phyloP scores from a whole-genome alignment of 92 coral and sea anemone genomes.

The Epizoanthus ramosus region DNA sequence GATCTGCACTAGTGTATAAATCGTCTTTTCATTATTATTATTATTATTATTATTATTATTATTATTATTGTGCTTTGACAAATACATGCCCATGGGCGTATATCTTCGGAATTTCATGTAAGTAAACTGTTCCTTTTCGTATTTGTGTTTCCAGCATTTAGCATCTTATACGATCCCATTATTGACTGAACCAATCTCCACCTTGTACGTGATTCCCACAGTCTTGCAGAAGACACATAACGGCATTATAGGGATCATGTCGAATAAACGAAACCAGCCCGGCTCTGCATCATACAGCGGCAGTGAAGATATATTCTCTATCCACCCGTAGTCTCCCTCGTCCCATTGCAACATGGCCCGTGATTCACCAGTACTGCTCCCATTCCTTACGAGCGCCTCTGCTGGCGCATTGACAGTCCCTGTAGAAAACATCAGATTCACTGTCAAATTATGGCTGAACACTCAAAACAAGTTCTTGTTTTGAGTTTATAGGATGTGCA shows the following conservation, averaged over 20 bases:
- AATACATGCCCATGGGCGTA: too few relatives aligned
- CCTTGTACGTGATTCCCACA: constrained; percentile 64
- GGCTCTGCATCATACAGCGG: constrained; percentile 41
- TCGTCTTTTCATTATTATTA: too few relatives aligned
- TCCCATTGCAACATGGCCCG: constrained; percentile 2
- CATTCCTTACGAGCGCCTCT: not conserved
- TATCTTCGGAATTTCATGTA: too few relatives aligned
- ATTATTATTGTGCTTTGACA: too few relatives aligned
- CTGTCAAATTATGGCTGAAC: too few relatives aligned
- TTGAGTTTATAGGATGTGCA: too few relatives aligned
- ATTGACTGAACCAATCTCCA: not conserved
- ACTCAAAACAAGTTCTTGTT: too few relatives aligned
- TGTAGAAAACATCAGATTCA: too few relatives aligned
- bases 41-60: too few relatives aligned
- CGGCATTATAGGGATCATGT: constrained; percentile 71
- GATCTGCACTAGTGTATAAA: not conserved
- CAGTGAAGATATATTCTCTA: constrained; percentile 50
- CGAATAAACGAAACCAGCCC: constrained; percentile 74
- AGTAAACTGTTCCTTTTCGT: too few relatives aligned
- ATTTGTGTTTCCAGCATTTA: not conserved
- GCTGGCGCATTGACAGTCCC: not conserved
- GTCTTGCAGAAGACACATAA: constrained; percentile 65
- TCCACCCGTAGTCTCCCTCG: constrained; percentile 61
- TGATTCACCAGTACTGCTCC: not conserved
- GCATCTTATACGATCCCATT: not conserved